Percentiles rank a stretch among this genome's conserved stretches.
Conservation (phyloP, 2,888 invertebrate species). For the Boloria euphrosyne region DNA sequence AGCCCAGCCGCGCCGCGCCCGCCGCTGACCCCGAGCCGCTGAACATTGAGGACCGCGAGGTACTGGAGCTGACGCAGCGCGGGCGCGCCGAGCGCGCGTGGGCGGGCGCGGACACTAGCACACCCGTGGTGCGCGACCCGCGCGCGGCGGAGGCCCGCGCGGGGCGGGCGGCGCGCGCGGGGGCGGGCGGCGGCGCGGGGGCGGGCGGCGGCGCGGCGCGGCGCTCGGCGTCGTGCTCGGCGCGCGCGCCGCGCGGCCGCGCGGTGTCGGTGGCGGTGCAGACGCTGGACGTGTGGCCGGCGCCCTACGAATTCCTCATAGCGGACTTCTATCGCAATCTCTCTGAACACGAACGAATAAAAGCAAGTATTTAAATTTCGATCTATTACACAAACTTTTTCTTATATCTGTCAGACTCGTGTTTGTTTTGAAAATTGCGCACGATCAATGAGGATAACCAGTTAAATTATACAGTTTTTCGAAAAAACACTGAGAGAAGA, state of each 20-base stretch:
- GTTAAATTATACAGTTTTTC: no score
- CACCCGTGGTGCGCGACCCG: constrained; percentile 43
- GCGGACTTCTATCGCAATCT: constrained; percentile 83
- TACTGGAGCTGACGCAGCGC: constrained; percentile 76
- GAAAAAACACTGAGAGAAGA: no score
- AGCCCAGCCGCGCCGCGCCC: constrained; percentile 49
- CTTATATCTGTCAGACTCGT: no score
- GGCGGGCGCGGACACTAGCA: constrained; percentile 39
- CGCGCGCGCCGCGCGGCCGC: constrained; percentile 33
- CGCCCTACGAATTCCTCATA: constrained; percentile 89
- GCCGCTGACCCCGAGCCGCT: constrained; percentile 51
- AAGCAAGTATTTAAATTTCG: constrained; percentile 45
- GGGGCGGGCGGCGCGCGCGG: constrained; percentile 32
- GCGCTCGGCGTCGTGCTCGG: constrained; percentile 44
- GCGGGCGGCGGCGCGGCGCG: constrained; percentile 38
- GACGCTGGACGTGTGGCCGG: constrained; percentile 87
- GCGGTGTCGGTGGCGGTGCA: constrained; percentile 69
- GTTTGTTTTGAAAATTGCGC: no score
- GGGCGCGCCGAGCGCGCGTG: constrained; percentile 42
- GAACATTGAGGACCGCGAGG: constrained; percentile 75
- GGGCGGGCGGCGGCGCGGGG: constrained; percentile 37
- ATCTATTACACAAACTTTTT: no score
- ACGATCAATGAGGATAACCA: no score
- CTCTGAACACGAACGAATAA: constrained; percentile 55
- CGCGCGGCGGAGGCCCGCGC: constrained; percentile 27